A percentile compares a stretch with the other conserved stretches of the same genome.
Evolutionary conservation across 1,140 invertebrate genomes (phyloP).

Genomic region (Penaeus vannamei): DNA sequence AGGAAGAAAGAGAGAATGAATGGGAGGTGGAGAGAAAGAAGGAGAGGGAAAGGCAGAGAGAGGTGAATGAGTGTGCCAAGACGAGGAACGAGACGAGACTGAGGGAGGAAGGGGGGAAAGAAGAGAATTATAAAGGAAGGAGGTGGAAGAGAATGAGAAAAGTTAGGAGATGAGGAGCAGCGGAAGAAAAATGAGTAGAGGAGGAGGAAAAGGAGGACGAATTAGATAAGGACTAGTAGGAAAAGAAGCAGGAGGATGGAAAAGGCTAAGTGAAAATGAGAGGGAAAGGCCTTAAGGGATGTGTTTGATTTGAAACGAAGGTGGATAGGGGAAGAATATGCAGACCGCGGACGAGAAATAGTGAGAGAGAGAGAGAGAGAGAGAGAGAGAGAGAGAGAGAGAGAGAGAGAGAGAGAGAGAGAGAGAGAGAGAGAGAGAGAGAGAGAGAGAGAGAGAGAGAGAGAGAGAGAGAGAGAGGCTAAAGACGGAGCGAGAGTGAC

Average conservation of each 20-base stretch:
- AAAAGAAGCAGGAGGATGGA: neutral
- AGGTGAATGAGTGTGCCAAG: neutral
- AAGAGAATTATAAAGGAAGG: neutral
- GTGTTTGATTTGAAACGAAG: neutral
- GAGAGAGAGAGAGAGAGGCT: neutral
- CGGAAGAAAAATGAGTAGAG: neutral
- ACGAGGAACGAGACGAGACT: neutral
- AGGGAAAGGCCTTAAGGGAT: neutral
- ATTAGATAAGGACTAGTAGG: neutral
- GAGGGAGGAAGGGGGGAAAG: constrained; percentile 4
- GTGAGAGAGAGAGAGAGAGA: no score
- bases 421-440: neutral
- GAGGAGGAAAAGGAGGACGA: no score
- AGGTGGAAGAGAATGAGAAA: neutral
- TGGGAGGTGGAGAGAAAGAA: neutral
- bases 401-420: neutral
- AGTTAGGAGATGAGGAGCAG: neutral
- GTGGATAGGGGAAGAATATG: no score
- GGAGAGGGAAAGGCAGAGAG: no score
- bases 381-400: neutral
- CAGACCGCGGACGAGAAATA: no score
- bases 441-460: constrained; percentile 37
- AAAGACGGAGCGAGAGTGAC: neutral
- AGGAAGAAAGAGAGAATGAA: neutral
- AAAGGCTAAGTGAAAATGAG: neutral